Base-by-base conservation (phyloP, 2,888 invertebrate genomes). In the Heliconius cydno region DNA sequence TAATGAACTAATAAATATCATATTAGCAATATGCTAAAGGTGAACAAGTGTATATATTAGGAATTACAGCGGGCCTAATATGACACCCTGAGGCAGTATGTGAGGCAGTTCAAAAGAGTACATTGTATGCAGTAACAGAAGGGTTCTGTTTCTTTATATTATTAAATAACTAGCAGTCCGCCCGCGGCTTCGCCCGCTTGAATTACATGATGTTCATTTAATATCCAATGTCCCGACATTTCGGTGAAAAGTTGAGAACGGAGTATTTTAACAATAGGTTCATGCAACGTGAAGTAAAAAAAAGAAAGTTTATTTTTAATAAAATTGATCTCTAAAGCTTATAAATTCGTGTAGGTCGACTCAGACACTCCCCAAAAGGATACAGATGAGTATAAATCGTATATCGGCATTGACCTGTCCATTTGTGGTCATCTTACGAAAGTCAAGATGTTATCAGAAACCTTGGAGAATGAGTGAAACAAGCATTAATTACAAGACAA, bases 381-480 rank as follows among this genome's bases (percentile, higher is more conserved):
- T 82, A 85, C 84, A 84, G 88, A 90, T 92, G 92, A 93, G 91
- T 89, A 86, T 89, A 57, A 30, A 60, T 34, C 60, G 38, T 60
- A n/a, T 34, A 82, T 88, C 85, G 93, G 87, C 93, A 93, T 92
- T 93, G 93, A 93, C 93, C 93, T 87, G 88, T 83, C 92, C 91
- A 88, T 92, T 88, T 90, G 88, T 89, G 91, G 90, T 87, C 85
- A 87, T 81, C 86, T 92, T 89, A 87, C 90, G 90, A 92, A 92
- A 92, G 90, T 75, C 77, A 72, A 81, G 78, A 81, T 82, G 77
- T 78, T 79, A 81, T 84, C 72, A n/a, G 25, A 28, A 73, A 38
- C 73, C 73, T 73, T 73, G 63, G 19, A 10, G 72, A 82, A 46
- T 25, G 41, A 66, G 52, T 77, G 28, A 65, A 79, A 81, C 79